Percentiles rank a stretch among this genome's conserved stretches.
Conservation (phyloP, 1,140 invertebrate species). For the Monomorium pharaonis region DNA sequence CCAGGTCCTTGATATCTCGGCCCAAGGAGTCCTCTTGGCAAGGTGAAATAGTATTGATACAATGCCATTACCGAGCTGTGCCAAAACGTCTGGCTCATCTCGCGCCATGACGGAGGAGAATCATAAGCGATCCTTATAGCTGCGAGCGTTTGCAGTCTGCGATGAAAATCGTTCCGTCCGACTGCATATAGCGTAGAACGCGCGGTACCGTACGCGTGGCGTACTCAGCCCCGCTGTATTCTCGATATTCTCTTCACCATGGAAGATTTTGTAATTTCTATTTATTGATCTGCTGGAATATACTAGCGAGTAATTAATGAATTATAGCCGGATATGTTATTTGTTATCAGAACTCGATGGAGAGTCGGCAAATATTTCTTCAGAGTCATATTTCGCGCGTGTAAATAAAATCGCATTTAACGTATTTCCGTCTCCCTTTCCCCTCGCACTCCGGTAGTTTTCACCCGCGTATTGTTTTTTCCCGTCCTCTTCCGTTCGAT, state of each 20-base stretch:
- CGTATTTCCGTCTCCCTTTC: too few relatives aligned
- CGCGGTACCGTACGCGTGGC: neutral
- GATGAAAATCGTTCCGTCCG: slow-evolving; percentile 41
- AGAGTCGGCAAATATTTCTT: neutral
- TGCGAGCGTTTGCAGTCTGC: slow-evolving; percentile 20
- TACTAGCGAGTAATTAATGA: neutral
- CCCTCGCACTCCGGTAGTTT: neutral
- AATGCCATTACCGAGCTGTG: slow-evolving; percentile 44
- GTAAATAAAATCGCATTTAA: neutral
- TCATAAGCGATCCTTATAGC: slow-evolving; percentile 29
- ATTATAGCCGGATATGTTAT: neutral
- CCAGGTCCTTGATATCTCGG: slow-evolving; percentile 16
- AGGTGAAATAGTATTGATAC: slow-evolving; percentile 50
- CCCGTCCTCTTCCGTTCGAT: too few relatives aligned
- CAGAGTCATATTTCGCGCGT: neutral
- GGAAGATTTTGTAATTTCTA: neutral
- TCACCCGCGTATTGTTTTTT: neutral
- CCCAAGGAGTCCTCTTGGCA: slow-evolving; percentile 28
- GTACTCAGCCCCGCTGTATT: neutral
- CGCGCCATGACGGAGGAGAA: slow-evolving; percentile 56
- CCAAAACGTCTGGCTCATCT: slow-evolving; percentile 54
- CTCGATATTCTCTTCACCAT: neutral
- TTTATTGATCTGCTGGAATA: neutral
- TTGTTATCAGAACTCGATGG: neutral
- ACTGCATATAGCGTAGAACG: neutral